phyloP scores from a whole-genome alignment of 64 coral and sea anemone species.

The Stichodactyla helianthus region DNA sequence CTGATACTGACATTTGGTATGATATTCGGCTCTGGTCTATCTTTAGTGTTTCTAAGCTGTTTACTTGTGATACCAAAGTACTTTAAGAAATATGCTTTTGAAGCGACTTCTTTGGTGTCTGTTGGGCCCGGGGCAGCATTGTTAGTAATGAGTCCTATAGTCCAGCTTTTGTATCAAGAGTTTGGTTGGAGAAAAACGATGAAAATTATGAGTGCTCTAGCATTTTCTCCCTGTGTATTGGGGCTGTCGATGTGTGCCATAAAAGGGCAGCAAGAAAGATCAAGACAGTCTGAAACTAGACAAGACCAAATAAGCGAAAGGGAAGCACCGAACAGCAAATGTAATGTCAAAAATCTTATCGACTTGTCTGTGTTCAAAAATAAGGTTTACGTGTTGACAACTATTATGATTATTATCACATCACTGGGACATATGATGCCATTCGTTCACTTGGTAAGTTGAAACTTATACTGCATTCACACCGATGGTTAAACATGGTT shows the following conservation, averaged over 20 bases:
- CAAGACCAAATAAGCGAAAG: not conserved
- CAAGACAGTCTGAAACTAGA: not conserved
- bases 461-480: too few species aligned
- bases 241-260: not conserved
- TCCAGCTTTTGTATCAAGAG: not conserved
- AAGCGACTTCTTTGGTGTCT: slow-evolving; percentile 7
- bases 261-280: not conserved
- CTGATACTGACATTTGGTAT: not conserved
- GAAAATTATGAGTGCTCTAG: not conserved
- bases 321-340: not conserved
- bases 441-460: not conserved
- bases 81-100: not conserved
- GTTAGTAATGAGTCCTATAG: not conserved
- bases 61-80: not conserved
- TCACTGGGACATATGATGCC: not conserved
- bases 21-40: not conserved
- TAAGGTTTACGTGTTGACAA: not conserved
- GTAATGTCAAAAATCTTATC: not conserved
- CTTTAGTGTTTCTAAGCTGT: not conserved
- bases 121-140: not conserved
- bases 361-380: not conserved
- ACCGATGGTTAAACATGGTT: too few species aligned
- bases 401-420: not conserved
- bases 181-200: not conserved
- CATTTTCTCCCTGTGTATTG: not conserved